Percentiles rank a stretch among this genome's conserved stretches.
Evolutionary conservation across 2,113 vertebrate genomes (phyloP).

Genomic region (Pelodiscus sinensis): DNA sequence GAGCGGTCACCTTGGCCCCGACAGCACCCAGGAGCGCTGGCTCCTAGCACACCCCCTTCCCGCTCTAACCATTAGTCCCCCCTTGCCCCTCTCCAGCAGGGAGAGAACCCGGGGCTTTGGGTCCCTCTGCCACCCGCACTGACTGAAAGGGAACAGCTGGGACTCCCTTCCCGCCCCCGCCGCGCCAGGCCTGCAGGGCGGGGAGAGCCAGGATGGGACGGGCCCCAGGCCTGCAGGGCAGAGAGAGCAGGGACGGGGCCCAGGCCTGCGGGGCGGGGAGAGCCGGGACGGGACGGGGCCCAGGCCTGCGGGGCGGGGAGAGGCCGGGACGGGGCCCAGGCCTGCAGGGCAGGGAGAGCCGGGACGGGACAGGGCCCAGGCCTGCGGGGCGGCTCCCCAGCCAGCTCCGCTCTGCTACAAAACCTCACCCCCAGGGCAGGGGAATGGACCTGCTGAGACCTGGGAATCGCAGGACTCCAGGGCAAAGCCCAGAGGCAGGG

Average conservation of each 20-base stretch:
- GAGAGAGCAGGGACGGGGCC: too few relatives aligned
- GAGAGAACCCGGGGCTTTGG: too few relatives aligned
- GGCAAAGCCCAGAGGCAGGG: neutral
- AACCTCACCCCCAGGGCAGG: neutral
- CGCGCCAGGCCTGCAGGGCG: neutral
- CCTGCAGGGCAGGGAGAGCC: neutral
- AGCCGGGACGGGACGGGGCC: neutral
- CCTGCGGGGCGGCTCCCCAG: neutral
- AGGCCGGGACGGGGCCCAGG: too few relatives aligned
- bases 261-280: neutral
- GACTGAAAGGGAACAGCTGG: neutral
- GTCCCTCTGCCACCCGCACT: neutral
- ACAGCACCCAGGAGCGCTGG: neutral
- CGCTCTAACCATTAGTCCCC: too few relatives aligned
- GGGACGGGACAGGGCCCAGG: neutral
- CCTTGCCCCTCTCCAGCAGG: too few relatives aligned
- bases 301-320: neutral
- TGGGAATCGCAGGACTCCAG: too few relatives aligned
- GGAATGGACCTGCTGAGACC: neutral
- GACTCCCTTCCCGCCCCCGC: too few relatives aligned
- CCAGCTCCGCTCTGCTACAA: neutral
- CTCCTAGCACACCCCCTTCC: too few relatives aligned
- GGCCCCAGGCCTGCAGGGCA: neutral
- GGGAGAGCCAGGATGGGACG: neutral
- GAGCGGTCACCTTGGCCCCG: neutral